phyloP scores from a whole-genome alignment of 2,888 invertebrate species.

The Scaptodrosophila latifasciaeformis region DNA sequence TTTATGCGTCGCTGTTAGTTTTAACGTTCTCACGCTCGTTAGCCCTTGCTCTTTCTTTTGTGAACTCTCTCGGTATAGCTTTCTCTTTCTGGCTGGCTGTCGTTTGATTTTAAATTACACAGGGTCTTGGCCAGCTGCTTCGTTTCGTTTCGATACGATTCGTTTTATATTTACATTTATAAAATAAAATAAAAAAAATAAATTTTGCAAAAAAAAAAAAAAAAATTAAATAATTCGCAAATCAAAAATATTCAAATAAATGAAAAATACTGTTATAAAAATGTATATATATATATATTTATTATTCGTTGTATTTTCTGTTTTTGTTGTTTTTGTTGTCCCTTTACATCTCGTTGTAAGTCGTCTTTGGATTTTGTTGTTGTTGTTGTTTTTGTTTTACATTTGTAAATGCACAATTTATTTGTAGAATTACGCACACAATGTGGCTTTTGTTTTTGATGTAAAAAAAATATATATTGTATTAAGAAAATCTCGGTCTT shows the following conservation, averaged over 20 bases:
- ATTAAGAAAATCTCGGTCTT: too few relatives aligned
- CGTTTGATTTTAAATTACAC: conserved; percentile 2
- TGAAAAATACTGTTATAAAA: conserved; percentile 36
- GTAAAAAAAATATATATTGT: conserved; percentile 18
- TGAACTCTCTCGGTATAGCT: not conserved
- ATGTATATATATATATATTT: too few relatives aligned
- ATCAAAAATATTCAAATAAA: too few relatives aligned
- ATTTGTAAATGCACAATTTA: too few relatives aligned
- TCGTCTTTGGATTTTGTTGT: conserved; percentile 1
- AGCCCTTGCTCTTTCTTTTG: not conserved
- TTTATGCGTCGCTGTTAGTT: conserved; percentile 38
- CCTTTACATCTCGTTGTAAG: conserved; percentile 26
- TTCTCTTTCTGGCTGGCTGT: not conserved
- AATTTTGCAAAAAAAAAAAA: too few relatives aligned
- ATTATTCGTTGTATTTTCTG: conserved; percentile 44
- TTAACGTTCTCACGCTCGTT: not conserved
- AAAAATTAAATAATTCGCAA: too few relatives aligned
- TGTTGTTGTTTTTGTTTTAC: conserved; percentile 7
- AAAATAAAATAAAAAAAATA: too few relatives aligned
- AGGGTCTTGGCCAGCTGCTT: conserved; percentile 42
- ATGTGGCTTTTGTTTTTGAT: conserved; percentile 15
- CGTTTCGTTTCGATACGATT: conserved; percentile 4
- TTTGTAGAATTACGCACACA: not conserved
- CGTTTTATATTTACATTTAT: not conserved
- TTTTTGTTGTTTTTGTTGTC: conserved; percentile 1